Base-by-base conservation (phyloP, 2,113 vertebrate genomes). In the Urocynchramus pylzowi region DNA sequence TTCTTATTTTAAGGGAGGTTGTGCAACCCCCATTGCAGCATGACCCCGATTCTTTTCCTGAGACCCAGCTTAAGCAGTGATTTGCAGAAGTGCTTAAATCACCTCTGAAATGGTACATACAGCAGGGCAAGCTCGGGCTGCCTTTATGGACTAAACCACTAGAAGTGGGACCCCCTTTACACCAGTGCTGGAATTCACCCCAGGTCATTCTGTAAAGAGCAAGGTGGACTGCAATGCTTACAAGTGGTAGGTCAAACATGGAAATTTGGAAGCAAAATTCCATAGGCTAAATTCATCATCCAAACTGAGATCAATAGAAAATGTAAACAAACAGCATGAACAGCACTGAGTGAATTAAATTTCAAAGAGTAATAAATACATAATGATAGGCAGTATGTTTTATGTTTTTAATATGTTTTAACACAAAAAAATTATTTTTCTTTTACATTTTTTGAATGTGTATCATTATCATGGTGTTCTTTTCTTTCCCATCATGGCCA, bases 381-480 rank as follows among this genome's bases (percentile, higher is more conserved):
- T 84, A 92, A 93, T 57, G 45, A 56, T 68, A 87, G 79, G 45
- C 83, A 39, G 53, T 16, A 37, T 96, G 88, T 71, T 97, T 97
- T 96, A 95, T 96, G 88, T 84, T 96, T 97, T 94, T 95, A 96
- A 94, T 94, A 96, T 93, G 79, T 93, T 90, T 84, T 94, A 96
- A 84, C 42, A 71, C 37, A n/a, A 5, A 6, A 61, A 63, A 9
- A 61, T 24, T 68, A 37, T 3, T 60, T 91, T 79, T n/a, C 37
- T 67, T 75, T 67, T 83, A 65, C 28, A 78, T 92, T 90, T 87
- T 59, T 87, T 87, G 69, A 50, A 65, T 90, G 73, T 78, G 9
- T 89, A 69, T 90, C 87, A 89, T 84, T 75, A 80, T 49, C 17
- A 0, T 67, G 59, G 9, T 84, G 52, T 60, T 93, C 90, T 89